Evolutionary conservation across 2,888 invertebrate genomes (phyloP).

Genomic region (Dromius quadrimaculatus): DNA sequence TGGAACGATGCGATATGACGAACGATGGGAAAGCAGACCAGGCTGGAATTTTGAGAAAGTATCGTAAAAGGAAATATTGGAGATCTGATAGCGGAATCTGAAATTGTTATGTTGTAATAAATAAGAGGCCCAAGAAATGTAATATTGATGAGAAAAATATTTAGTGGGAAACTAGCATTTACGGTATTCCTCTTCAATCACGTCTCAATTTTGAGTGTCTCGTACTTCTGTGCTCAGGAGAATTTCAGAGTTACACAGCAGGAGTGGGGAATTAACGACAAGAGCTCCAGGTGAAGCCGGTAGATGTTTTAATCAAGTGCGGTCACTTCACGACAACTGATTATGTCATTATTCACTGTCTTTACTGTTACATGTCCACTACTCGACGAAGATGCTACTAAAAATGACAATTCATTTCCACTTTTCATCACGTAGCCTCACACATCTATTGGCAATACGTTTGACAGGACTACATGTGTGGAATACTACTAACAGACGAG

Average conservation of each 20-base stretch:
- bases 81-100: slow-evolving; percentile 2
- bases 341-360: slow-evolving; percentile 48
- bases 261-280: neutral
- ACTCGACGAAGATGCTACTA: slow-evolving; percentile 6
- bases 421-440: neutral
- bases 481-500: slow-evolving; percentile 5
- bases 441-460: neutral
- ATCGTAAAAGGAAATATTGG: neutral
- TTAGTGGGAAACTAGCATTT: no score
- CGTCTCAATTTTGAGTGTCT: no score
- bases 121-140: no score
- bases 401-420: slow-evolving; percentile 16
- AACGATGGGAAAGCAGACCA: slow-evolving; percentile 3
- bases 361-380: neutral
- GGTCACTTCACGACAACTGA: slow-evolving; percentile 24
- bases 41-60: neutral
- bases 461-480: neutral
- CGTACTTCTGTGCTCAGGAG: no score
- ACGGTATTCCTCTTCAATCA: no score
- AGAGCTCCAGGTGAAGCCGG: neutral
- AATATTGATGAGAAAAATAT: no score
- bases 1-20: neutral
- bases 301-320: slow-evolving; percentile 46
- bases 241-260: no score
- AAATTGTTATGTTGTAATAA: slow-evolving; percentile 18